These are phyloP conservation scores for Ptiloglossa arizonensis DNA, from an alignment of 1,140 invertebrate genomes.

Conservation along the genomic window DNA sequence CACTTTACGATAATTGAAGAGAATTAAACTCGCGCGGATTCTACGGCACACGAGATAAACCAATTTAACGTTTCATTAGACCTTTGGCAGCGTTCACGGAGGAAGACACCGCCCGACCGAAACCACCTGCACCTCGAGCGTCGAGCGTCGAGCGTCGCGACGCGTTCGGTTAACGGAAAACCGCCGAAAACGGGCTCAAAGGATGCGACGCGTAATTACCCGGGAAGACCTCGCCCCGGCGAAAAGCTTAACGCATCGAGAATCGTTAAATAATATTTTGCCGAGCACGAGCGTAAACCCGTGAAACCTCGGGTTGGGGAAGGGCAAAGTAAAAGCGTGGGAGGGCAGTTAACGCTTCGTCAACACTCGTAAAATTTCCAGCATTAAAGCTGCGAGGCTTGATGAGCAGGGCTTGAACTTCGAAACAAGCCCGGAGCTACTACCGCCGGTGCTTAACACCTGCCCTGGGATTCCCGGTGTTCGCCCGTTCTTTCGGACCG, in stretches of 20 bases:
- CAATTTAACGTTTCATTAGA: slow-evolving; percentile 64
- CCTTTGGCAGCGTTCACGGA: slow-evolving; percentile 35
- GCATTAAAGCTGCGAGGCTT: slow-evolving; percentile 63
- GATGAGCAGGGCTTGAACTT: slow-evolving; percentile 59
- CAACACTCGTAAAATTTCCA: slow-evolving; percentile 70
- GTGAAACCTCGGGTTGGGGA: slow-evolving; percentile 42
- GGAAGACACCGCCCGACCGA: slow-evolving; percentile 10
- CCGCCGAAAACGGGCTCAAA: background rate
- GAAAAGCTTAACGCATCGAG: slow-evolving; percentile 47
- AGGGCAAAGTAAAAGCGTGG: slow-evolving; percentile 40
- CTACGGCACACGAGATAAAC: slow-evolving; percentile 41
- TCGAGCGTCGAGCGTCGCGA: background rate
- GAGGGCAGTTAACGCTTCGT: slow-evolving; percentile 62
- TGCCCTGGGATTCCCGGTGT: slow-evolving; percentile 34
- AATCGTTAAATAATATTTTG: slow-evolving; percentile 67
- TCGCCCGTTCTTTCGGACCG: slow-evolving; percentile 20
- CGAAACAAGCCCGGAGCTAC: slow-evolving; percentile 56
- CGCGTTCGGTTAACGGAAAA: background rate
- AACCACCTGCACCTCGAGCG: background rate
- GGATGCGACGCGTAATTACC: slow-evolving; percentile 16
- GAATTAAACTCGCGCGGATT: slow-evolving; percentile 50
- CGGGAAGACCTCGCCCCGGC: background rate
- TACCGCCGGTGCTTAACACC: slow-evolving; percentile 33
- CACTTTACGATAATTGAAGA: slow-evolving; percentile 50
- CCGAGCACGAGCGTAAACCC: slow-evolving; percentile 16